Evolutionary conservation across 1,140 invertebrate genomes (phyloP), one percentile per base, ranked within the genome.

Genomic region (Papilio polytes): DNA sequence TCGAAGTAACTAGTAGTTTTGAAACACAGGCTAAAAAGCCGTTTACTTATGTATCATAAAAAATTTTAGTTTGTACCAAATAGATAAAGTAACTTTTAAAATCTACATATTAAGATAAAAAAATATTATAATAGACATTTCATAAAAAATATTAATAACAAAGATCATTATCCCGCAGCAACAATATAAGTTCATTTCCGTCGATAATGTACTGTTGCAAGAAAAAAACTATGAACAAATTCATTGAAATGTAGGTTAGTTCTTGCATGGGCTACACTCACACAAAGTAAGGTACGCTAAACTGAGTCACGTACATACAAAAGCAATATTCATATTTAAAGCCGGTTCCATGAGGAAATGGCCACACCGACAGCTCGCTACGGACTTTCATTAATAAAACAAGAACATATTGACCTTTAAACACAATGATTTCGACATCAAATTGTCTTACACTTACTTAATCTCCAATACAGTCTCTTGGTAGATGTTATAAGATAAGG

Each of bases 221-320:
- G 26, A 63, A 70, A 70, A 78, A 78, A 78, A 63, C 53, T 59
- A 56, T 78, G 77, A 78, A 78, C 53, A 26, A 59, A 78, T 44
- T 66, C 56, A 63, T 63, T 44, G 36, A 78, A 66, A 78, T 78
- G 56, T 78, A 63, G 77, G 77, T 63, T 78, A 63, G 53, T 22
- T 78, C 56, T 78, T 63, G n/a, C 31, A 59, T 36, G 76, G 26
- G 73, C 26, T 63, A 41, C 46, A 78, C 77, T 22, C 77, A 78
- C 56, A 78, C 36, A 76, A 78, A 41, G 76, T 78, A 78, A 78
- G 41, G 41, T 20, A 46, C 74, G 20, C 63, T 48, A 76, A 59
- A 59, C 56, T 78, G 77, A 78, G 77, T 78, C 53, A 63, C 77
- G 20, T 63, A 78, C 77, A 78, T 63, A 44, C 77, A 78, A 63